These are phyloP conservation scores for Cataglyphis livida DNA, from an alignment of 2,888 invertebrate genomes.

Conservation along the genomic window DNA sequence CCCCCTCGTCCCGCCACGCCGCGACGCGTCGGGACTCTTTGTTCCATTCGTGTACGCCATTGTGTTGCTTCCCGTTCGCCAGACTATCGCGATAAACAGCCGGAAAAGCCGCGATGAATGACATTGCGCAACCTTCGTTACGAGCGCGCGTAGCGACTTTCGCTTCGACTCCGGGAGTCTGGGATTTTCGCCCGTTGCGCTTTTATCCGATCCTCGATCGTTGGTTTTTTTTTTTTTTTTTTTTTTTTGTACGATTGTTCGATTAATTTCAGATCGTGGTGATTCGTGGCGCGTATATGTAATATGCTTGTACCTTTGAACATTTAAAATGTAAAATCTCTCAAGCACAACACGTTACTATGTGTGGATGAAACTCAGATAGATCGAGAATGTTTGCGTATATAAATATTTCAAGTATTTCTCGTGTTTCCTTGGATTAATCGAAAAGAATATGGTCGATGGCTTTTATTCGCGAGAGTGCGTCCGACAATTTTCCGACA, in stretches of 20 bases:
- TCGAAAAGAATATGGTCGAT: slow-evolving; percentile 60
- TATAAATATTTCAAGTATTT: slow-evolving; percentile 61
- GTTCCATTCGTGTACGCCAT: slow-evolving; percentile 74
- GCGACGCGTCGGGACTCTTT: slow-evolving; percentile 67
- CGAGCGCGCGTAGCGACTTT: slow-evolving; percentile 59
- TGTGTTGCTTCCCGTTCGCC: slow-evolving; percentile 77
- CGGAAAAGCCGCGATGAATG: slow-evolving; percentile 80
- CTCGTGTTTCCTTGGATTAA: slow-evolving; percentile 37
- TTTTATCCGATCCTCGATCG: slow-evolving; percentile 49
- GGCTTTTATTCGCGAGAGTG: slow-evolving; percentile 66
- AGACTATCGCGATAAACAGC: slow-evolving; percentile 81
- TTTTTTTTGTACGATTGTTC: background rate
- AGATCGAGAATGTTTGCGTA: background rate
- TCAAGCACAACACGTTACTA: background rate
- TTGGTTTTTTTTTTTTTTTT: background rate
- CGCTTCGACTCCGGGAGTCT: slow-evolving; percentile 50
- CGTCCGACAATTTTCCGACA: slow-evolving; percentile 60
- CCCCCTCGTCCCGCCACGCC: too few species aligned
- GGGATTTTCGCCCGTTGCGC: slow-evolving; percentile 51
- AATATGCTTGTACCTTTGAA: background rate
- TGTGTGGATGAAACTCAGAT: background rate
- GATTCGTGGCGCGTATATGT: background rate
- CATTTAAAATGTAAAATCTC: background rate
- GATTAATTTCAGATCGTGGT: slow-evolving; percentile 11
- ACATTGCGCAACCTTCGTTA: slow-evolving; percentile 65